phyloP scores from a whole-genome alignment of 2,797 vertebrate genomes.

The Botia kubotai region DNA sequence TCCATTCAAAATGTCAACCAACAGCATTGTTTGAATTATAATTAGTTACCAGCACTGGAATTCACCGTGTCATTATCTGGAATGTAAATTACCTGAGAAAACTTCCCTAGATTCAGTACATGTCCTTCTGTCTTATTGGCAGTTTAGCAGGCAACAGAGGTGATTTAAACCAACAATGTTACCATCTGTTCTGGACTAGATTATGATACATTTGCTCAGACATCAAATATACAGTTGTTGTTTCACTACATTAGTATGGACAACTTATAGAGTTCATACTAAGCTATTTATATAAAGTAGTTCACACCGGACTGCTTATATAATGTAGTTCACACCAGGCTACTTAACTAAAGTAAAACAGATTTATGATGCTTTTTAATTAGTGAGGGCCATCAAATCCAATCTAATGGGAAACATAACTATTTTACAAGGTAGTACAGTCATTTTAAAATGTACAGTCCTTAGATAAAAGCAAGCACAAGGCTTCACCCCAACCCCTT shows the following conservation, averaged over 20 bases:
- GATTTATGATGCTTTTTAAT: too few species aligned
- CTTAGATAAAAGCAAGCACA: too few species aligned
- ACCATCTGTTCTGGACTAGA: constrained; percentile 55
- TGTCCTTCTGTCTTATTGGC: constrained; percentile 24
- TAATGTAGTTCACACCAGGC: background rate
- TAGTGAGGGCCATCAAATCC: too few species aligned
- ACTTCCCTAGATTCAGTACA: background rate
- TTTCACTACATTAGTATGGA: background rate
- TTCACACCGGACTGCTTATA: background rate
- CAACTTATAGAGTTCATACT: background rate
- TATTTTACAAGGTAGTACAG: too few species aligned
- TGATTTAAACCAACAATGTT: constrained; percentile 54
- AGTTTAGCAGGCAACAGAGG: constrained; percentile 53
- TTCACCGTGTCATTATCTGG: background rate
- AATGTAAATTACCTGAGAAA: constrained; percentile 9
- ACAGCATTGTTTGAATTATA: background rate
- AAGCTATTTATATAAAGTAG: background rate
- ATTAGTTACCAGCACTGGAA: background rate
- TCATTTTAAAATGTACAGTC: too few species aligned
- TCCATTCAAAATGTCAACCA: background rate
- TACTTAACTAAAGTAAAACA: too few species aligned
- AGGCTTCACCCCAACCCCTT: too few species aligned
- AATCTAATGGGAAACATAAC: too few species aligned
- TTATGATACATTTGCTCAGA: background rate
- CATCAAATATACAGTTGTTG: background rate